Evolutionary conservation across 2,797 vertebrate genomes (phyloP).

Genomic region (Mallotus villosus): DNA sequence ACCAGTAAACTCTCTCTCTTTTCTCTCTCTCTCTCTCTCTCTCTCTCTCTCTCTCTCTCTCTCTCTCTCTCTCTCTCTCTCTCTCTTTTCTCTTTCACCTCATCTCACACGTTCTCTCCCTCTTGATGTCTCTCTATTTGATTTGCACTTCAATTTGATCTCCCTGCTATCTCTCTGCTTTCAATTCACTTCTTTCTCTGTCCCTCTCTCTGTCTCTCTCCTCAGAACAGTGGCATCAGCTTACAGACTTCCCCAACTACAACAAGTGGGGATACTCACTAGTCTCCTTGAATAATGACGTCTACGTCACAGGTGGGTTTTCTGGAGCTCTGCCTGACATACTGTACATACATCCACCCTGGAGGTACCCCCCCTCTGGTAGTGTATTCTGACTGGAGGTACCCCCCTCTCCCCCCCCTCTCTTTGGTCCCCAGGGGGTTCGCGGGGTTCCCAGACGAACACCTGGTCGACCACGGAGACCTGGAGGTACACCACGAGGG

Average conservation of each 20-base stretch:
- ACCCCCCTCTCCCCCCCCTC: too few species aligned
- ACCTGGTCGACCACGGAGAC: constrained; percentile 95
- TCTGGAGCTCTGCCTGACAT: background rate
- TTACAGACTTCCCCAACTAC: constrained; percentile 93
- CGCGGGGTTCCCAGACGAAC: constrained; percentile 87
- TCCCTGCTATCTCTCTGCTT: too few species aligned
- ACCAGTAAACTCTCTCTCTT: constrained; percentile 75
- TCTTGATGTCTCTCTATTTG: too few species aligned
- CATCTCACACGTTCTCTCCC: too few species aligned
- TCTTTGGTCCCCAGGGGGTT: constrained; percentile 81
- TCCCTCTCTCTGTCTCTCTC: constrained; percentile 16
- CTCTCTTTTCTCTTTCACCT: background rate
- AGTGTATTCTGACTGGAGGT: too few species aligned
- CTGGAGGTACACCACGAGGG: constrained; percentile 89
- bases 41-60: too few species aligned
- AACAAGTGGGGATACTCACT: constrained; percentile 97
- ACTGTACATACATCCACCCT: background rate
- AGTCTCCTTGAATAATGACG: constrained; percentile 86
- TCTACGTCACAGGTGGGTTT: constrained; percentile 91
- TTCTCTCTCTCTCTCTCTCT: too few species aligned
- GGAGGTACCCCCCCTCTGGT: background rate
- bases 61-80: background rate
- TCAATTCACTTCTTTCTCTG: background rate
- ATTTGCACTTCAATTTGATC: too few species aligned
- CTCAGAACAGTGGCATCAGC: constrained; percentile 85